These are phyloP conservation scores for Planococcus citri DNA, from an alignment of 1,140 invertebrate species.

Conservation along the genomic window DNA sequence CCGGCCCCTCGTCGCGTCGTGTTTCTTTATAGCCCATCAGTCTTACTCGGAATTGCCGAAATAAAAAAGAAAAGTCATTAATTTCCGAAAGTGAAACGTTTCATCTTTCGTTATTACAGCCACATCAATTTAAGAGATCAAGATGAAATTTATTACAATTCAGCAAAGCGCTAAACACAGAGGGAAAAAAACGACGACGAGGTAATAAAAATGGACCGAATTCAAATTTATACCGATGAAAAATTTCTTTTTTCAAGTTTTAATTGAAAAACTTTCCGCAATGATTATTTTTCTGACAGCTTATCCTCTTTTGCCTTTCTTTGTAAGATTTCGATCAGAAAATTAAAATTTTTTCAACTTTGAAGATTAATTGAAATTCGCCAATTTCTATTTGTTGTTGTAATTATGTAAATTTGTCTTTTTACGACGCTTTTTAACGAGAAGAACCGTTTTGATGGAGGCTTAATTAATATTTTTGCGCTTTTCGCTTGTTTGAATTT, in stretches of 20 bases:
- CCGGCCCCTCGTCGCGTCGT: too few relatives aligned
- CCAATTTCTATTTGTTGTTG: not conserved
- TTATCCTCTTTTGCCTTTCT: not conserved
- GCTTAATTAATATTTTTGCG: too few relatives aligned
- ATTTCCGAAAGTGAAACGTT: too few relatives aligned
- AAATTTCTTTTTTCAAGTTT: not conserved
- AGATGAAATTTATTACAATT: too few relatives aligned
- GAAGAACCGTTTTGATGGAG: not conserved
- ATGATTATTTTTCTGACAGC: not conserved
- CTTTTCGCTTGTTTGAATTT: too few relatives aligned
- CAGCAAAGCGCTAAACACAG: too few relatives aligned
- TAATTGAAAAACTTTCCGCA: not conserved
- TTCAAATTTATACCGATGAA: not conserved
- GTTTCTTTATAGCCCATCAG: too few relatives aligned
- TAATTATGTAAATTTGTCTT: not conserved
- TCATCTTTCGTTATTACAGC: too few relatives aligned
- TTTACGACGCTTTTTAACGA: not conserved
- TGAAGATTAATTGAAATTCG: not conserved
- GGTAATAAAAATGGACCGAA: not conserved
- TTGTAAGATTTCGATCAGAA: not conserved
- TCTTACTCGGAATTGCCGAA: too few relatives aligned
- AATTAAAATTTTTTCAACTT: not conserved
- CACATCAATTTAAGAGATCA: too few relatives aligned
- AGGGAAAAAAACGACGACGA: too few relatives aligned
- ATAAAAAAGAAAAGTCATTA: too few relatives aligned